These are phyloP conservation scores for Pyrrhia umbra DNA, from an alignment of 2,888 invertebrate genomes.

Conservation along the genomic window DNA sequence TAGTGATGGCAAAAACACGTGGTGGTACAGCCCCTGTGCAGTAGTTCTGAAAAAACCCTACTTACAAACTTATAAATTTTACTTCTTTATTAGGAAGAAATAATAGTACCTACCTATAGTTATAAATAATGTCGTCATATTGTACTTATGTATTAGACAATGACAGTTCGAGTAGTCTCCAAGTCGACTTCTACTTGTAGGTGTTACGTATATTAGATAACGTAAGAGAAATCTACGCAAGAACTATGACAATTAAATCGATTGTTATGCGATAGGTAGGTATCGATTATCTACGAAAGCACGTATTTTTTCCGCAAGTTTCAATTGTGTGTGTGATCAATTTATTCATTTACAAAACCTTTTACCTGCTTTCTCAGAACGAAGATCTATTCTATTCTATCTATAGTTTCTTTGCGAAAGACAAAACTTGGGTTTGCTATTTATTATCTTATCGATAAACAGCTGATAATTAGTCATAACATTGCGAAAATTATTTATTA, in stretches of 20 bases:
- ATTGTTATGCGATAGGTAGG: neutral
- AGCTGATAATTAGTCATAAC: slow-evolving; percentile 47
- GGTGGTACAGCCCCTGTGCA: too few species aligned
- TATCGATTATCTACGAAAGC: slow-evolving; percentile 17
- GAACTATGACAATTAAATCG: slow-evolving; percentile 24
- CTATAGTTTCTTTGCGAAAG: neutral
- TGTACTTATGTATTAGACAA: neutral
- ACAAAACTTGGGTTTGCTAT: neutral
- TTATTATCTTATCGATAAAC: slow-evolving; percentile 28
- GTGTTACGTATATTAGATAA: slow-evolving; percentile 6
- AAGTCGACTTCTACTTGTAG: slow-evolving; percentile 11
- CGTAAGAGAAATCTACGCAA: slow-evolving; percentile 19
- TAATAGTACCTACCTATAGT: too few species aligned
- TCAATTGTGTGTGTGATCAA: neutral
- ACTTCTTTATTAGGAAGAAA: too few species aligned
- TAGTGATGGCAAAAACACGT: too few species aligned
- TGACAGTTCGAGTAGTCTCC: neutral
- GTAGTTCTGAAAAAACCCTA: too few species aligned
- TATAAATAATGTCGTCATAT: too few species aligned
- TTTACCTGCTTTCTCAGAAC: neutral
- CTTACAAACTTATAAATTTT: too few species aligned
- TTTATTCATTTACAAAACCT: neutral
- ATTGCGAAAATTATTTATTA: slow-evolving; percentile 12
- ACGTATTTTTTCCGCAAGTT: neutral
- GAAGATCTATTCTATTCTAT: neutral